Percentiles rank a stretch among this genome's conserved stretches.
phyloP scores from a whole-genome alignment of 2,888 invertebrate genomes.

The Ichneumoninae sp. region DNA sequence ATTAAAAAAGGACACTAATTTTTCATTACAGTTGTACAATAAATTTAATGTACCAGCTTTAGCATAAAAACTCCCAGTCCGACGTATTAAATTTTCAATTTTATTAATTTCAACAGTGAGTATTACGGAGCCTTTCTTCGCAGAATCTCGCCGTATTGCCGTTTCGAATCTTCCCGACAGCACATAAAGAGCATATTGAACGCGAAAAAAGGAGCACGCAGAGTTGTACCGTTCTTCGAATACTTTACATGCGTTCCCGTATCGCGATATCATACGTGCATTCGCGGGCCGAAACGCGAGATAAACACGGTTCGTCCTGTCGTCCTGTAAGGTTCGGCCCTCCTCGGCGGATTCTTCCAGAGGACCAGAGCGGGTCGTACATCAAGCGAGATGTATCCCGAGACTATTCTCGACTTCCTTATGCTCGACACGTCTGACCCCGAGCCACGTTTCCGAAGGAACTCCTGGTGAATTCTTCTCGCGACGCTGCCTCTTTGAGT shows the following conservation, averaged over 20 bases:
- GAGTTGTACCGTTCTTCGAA: not conserved
- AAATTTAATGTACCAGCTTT: too few relatives aligned
- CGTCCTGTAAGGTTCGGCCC: not conserved
- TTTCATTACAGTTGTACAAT: too few relatives aligned
- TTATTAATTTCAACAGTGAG: not conserved
- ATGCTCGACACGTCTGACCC: constrained; percentile 76
- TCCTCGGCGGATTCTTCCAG: not conserved
- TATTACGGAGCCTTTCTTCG: not conserved
- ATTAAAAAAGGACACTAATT: too few relatives aligned
- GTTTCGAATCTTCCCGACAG: not conserved
- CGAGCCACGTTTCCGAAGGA: constrained; percentile 69
- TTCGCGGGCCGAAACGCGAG: not conserved
- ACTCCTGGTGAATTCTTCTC: constrained; percentile 65
- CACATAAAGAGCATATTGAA: not conserved
- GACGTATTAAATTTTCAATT: not conserved
- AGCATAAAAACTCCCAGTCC: too few relatives aligned
- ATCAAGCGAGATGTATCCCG: constrained; percentile 60
- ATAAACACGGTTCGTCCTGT: constrained; percentile 1
- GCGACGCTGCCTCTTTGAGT: constrained; percentile 16
- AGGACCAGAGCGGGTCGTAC: constrained; percentile 63
- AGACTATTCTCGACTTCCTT: constrained; percentile 40
- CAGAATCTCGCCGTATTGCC: not conserved
- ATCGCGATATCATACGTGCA: constrained; percentile 2
- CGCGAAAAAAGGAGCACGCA: not conserved
- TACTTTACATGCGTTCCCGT: not conserved